Conservation (phyloP, 1,140 invertebrate genomes). For the Drosophila bipectinata region DNA sequence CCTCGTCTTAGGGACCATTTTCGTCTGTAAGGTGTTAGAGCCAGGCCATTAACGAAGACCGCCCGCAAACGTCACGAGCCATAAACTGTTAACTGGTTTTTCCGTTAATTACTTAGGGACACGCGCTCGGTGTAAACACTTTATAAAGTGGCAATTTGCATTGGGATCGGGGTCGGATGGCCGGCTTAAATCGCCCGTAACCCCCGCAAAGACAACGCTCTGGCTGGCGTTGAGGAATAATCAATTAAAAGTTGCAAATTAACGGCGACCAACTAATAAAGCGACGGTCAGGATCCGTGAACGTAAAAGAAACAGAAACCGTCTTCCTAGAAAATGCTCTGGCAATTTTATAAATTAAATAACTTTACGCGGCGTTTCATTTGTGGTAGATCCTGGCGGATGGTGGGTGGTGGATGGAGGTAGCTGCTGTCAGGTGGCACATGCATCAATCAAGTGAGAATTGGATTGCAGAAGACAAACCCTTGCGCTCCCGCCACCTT, state of each 20-base stretch:
- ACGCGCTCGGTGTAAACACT: constrained; percentile 71
- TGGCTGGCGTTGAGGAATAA: constrained; percentile 51
- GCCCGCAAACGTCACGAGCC: constrained; percentile 57
- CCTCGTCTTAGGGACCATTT: background rate
- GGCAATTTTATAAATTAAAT: constrained; percentile 81
- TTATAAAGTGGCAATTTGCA: constrained; percentile 74
- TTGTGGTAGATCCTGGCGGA: constrained; percentile 28
- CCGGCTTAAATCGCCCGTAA: constrained; percentile 5
- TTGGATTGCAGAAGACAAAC: constrained; percentile 72
- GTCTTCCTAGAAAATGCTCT: constrained; percentile 37
- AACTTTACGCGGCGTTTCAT: constrained; percentile 63
- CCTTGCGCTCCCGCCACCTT: background rate
- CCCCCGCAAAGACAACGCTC: constrained; percentile 7
- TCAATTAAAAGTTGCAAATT: constrained; percentile 81
- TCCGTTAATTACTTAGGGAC: constrained; percentile 73
- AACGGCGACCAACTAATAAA: constrained; percentile 66
- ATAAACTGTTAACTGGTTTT: constrained; percentile 63
- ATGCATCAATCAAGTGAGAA: constrained; percentile 81
- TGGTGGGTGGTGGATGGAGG: background rate
- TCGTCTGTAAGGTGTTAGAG: constrained; percentile 23
- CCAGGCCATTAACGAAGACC: constrained; percentile 17
- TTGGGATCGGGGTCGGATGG: constrained; percentile 22
- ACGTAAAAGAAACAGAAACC: constrained; percentile 19
- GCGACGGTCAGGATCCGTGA: constrained; percentile 10
- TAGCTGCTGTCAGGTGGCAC: constrained; percentile 68